Evolutionary conservation across 2,113 vertebrate species (phyloP).

Genomic region (Diadophis punctatus): DNA sequence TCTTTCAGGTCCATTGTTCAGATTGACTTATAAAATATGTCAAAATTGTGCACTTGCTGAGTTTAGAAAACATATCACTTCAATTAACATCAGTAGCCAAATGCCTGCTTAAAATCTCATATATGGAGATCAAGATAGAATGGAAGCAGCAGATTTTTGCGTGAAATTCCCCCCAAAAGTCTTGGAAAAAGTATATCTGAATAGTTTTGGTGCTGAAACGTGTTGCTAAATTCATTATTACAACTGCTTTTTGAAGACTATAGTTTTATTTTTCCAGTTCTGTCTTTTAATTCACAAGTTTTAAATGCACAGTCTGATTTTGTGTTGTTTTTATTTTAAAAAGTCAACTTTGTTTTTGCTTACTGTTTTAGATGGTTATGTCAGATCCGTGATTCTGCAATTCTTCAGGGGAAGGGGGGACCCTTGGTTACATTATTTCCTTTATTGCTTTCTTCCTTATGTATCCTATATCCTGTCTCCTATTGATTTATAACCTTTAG

Average conservation of each 20-base stretch:
- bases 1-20: neutral
- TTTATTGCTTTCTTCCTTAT: no score
- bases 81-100: neutral
- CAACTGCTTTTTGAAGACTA: neutral
- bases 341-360: neutral
- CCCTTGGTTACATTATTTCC: no score
- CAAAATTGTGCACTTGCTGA: neutral
- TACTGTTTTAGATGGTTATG: neutral
- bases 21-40: neutral
- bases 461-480: no score
- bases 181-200: neutral
- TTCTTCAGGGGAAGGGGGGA: no score
- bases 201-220: neutral
- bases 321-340: neutral
- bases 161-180: neutral
- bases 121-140: neutral
- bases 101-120: neutral
- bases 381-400: no score
- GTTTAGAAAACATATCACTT: neutral
- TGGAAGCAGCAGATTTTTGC: neutral
- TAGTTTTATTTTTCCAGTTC: neutral
- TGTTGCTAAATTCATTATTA: neutral
- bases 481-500: no score
- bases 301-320: neutral
- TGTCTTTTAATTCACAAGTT: neutral